Evolutionary conservation across 1,140 invertebrate genomes (phyloP).

Genomic region (Prorops nasuta): DNA sequence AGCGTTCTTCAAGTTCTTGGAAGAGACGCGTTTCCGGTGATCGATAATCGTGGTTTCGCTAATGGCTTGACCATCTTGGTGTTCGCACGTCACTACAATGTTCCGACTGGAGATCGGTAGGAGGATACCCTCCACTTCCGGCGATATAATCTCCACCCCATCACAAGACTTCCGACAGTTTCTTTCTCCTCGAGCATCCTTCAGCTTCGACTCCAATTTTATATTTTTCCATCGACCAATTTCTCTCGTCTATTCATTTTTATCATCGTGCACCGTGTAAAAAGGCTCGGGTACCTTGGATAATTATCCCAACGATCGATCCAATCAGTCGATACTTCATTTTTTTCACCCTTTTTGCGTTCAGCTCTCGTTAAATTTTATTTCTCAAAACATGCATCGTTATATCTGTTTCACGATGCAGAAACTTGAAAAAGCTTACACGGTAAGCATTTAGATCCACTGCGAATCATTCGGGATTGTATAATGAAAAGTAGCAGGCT

Average conservation of each 20-base stretch:
- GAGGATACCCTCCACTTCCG: conserved; percentile 15
- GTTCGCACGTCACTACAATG: neutral
- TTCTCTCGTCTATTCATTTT: too few relatives aligned
- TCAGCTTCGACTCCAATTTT: neutral
- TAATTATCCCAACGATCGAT: neutral
- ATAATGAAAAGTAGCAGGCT: neutral
- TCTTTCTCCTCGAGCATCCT: neutral
- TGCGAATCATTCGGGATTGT: neutral
- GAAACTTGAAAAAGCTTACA: too few relatives aligned
- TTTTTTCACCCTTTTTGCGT: too few relatives aligned
- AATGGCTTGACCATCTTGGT: conserved; percentile 6
- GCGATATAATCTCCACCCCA: conserved; percentile 14
- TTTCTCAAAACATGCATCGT: too few relatives aligned
- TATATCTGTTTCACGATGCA: too few relatives aligned
- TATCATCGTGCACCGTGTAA: too few relatives aligned
- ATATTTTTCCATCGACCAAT: too few relatives aligned
- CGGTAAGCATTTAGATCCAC: too few relatives aligned
- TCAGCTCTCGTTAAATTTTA: too few relatives aligned
- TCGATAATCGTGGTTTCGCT: conserved; percentile 17
- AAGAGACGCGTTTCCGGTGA: neutral
- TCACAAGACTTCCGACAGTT: conserved; percentile 1
- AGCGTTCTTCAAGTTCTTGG: neutral
- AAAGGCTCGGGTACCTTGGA: neutral
- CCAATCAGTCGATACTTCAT: neutral
- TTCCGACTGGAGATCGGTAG: conserved; percentile 3